A percentile compares a stretch with the other conserved stretches of the same genome.
Evolutionary conservation across 2,888 invertebrate genomes (phyloP).

Genomic region (Erynnis tages): DNA sequence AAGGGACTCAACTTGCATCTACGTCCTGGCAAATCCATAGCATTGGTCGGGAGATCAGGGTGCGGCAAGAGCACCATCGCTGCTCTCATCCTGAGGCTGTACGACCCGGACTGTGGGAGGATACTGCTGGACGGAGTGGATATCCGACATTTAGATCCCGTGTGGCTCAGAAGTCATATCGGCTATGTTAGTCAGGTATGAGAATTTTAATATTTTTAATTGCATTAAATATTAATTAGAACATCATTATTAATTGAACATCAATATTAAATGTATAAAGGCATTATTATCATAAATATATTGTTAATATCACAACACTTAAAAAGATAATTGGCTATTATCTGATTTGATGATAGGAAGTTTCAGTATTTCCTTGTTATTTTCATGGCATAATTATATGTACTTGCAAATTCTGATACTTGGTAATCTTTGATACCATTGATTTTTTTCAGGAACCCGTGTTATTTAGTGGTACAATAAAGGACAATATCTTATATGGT

Average conservation of each 20-base stretch:
- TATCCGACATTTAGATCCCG: slow-evolving; percentile 88
- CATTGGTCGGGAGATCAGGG: slow-evolving; percentile 94
- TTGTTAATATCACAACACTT: no score
- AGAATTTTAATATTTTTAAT: not conserved
- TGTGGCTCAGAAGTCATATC: slow-evolving; percentile 92
- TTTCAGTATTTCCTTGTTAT: no score
- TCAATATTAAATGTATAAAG: no score
- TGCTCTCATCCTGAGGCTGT: slow-evolving; percentile 89
- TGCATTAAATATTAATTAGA: no score
- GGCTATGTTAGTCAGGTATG: slow-evolving; percentile 93
- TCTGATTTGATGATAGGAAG: no score
- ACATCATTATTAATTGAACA: no score
- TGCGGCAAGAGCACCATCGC: slow-evolving; percentile 97
- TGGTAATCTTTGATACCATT: no score
- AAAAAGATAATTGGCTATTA: no score
- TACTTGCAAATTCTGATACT: no score
- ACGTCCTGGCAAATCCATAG: slow-evolving; percentile 87
- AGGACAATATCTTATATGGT: slow-evolving; percentile 96
- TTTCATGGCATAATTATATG: no score
- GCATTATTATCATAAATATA: no score
- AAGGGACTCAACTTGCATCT: slow-evolving; percentile 85
- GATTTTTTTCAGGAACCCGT: slow-evolving; percentile 88
- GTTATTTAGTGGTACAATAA: slow-evolving; percentile 93
- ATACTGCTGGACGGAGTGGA: slow-evolving; percentile 90
- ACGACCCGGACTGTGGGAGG: slow-evolving; percentile 89